Evolutionary conservation across 1,140 invertebrate genomes (phyloP), one percentile per base, ranked within the genome.

Genomic region (Lordiphosa collinella): DNA sequence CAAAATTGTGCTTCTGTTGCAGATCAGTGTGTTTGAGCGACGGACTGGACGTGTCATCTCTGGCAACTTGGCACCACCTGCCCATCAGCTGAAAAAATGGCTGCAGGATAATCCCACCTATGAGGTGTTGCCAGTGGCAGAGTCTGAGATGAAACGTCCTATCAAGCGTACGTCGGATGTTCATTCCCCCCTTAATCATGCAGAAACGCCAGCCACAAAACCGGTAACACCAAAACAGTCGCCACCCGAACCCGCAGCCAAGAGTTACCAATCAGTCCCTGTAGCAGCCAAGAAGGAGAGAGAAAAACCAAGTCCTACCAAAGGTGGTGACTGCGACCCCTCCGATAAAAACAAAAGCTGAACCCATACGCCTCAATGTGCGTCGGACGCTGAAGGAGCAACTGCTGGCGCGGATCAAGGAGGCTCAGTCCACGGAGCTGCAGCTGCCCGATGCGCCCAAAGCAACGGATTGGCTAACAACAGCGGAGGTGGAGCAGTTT

Each of bases 81-180:
- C 93, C 13, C 91, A 92, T 16, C 94, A 94, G 87, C 90, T 98
- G 6, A 93, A 94, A 79, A 90, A 92, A 7, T 98, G 96, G 96
- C 89, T 98, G 5, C 93, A 94, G 85, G 93, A 94, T 55, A 94
- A 98, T 92, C 96, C 96, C 10, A 94, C 93, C 0, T 98, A 93
- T 90, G 94, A 97, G 90, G 93, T 96, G 1, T 90, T 96, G 1
- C 91, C 92, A 54, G 92, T 95, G 0, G 65, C 41, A 29, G 13
- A 18, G 12, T 1, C 9, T 4, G 41, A 44, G 7, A 1, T 31
- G 3, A 48, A 65, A 36, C 69, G 66, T 1, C 75, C 29, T 16
- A 9, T 25, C 0, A 80, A 74, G n/a, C 56, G 59, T 4, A 7
- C 34, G 12, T 16, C 40, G 7, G 67, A 78, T 4, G 0, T 9